These are phyloP conservation scores for Cydia fagiglandana DNA, from an alignment of 1,140 invertebrate genomes.

Conservation along the genomic window DNA sequence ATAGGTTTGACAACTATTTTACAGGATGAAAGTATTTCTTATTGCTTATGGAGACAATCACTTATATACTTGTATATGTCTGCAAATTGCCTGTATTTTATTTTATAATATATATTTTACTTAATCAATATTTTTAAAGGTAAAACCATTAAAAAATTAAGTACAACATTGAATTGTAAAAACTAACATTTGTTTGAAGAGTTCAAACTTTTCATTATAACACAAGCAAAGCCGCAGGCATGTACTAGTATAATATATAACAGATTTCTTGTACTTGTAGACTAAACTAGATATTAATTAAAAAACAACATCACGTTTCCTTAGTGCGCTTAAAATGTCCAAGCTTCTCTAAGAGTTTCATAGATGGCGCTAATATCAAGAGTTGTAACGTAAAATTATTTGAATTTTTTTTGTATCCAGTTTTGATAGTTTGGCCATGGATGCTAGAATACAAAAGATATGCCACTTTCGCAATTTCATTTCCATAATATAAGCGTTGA, in stretches of 20 bases:
- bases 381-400: slow-evolving; percentile 1
- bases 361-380: slow-evolving; percentile 23
- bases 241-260: slow-evolving; percentile 7
- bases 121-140: neutral
- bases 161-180: neutral
- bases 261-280: slow-evolving; percentile 13
- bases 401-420: neutral
- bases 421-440: neutral
- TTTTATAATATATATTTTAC: neutral
- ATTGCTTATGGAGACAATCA: neutral
- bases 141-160: neutral
- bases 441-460: neutral
- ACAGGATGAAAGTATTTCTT: neutral
- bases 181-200: neutral
- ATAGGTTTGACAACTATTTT: neutral
- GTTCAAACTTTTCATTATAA: neutral
- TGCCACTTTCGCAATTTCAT: neutral
- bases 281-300: neutral
- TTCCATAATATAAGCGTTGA: neutral
- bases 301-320: slow-evolving; percentile 5
- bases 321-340: neutral
- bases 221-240: slow-evolving; percentile 10
- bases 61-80: slow-evolving; percentile 8
- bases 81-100: neutral
- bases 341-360: slow-evolving; percentile 2